Evolutionary conservation across 2,113 vertebrate species (phyloP).

Genomic region (Azemiops feae): DNA sequence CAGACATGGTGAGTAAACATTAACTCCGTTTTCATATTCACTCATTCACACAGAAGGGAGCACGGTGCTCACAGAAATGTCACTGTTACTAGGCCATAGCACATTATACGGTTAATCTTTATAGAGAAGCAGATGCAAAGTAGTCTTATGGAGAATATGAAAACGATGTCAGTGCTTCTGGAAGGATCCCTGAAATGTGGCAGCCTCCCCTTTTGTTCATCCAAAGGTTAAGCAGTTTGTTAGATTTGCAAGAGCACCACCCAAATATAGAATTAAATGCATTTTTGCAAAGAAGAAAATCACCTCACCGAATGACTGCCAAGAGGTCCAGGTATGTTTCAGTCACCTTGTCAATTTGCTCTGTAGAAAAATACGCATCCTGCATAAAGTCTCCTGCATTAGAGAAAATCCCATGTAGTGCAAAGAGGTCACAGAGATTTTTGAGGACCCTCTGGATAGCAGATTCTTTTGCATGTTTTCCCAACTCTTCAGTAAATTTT

Average conservation of each 20-base stretch:
- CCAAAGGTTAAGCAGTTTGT: neutral
- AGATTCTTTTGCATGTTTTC: slow-evolving; percentile 55
- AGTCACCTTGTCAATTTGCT: slow-evolving; percentile 69
- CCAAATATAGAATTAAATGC: neutral
- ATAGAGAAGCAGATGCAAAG: neutral
- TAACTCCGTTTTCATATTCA: neutral
- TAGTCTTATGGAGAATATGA: neutral
- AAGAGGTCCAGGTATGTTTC: slow-evolving; percentile 70
- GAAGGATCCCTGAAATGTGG: neutral
- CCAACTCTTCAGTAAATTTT: slow-evolving; percentile 65
- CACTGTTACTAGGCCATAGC: neutral
- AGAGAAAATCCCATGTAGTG: slow-evolving; percentile 69
- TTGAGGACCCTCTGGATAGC: slow-evolving; percentile 68
- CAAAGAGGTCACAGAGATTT: slow-evolving; percentile 73
- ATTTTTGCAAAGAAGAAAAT: neutral
- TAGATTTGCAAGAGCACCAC: neutral
- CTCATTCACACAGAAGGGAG: neutral
- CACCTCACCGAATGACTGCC: slow-evolving; percentile 69
- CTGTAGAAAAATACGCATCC: slow-evolving; percentile 65
- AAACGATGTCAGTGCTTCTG: neutral
- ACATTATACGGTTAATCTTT: neutral
- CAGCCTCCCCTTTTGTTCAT: neutral
- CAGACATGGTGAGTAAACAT: neutral
- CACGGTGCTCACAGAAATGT: neutral
- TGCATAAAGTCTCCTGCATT: slow-evolving; percentile 68